These are phyloP conservation scores for Gryllus longicercus DNA, from an alignment of 2,888 invertebrate species.

Conservation along the genomic window DNA sequence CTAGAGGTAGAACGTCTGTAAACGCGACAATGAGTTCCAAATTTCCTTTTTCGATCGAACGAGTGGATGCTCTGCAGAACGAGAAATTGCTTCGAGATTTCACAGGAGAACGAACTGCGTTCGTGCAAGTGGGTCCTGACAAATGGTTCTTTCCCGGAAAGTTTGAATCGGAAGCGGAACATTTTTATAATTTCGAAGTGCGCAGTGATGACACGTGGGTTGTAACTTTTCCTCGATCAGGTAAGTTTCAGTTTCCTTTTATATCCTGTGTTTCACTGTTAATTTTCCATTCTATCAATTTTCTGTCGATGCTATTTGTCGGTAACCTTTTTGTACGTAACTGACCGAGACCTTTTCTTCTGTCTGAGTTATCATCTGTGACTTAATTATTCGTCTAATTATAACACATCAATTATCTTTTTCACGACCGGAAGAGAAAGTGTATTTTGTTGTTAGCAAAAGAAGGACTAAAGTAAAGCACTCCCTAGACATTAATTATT, in stretches of 20 bases:
- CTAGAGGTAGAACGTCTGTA: background rate
- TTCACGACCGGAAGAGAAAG: too few species aligned
- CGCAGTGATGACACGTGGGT: slow-evolving; percentile 69
- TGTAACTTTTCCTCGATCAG: slow-evolving; percentile 74
- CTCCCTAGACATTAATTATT: too few species aligned
- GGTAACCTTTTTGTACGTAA: too few species aligned
- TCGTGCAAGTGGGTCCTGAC: slow-evolving; percentile 70
- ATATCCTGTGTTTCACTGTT: too few species aligned
- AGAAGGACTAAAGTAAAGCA: too few species aligned
- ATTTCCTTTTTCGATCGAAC: slow-evolving; percentile 59
- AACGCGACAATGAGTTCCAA: slow-evolving; percentile 41
- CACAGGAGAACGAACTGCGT: slow-evolving; percentile 68
- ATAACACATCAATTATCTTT: too few species aligned
- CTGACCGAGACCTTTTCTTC: too few species aligned
- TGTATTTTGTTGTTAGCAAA: too few species aligned
- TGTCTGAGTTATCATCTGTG: too few species aligned
- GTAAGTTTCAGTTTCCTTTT: slow-evolving; percentile 46
- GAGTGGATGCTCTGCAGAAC: slow-evolving; percentile 55
- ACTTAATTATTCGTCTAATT: too few species aligned
- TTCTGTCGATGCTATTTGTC: too few species aligned
- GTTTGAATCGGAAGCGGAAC: slow-evolving; percentile 60
- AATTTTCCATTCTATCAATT: too few species aligned
- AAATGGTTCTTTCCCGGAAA: slow-evolving; percentile 70
- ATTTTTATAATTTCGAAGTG: slow-evolving; percentile 67
- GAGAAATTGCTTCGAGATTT: slow-evolving; percentile 59